Conservation (phyloP, 2,113 vertebrate genomes). For the Psittacula cyanocephala region DNA sequence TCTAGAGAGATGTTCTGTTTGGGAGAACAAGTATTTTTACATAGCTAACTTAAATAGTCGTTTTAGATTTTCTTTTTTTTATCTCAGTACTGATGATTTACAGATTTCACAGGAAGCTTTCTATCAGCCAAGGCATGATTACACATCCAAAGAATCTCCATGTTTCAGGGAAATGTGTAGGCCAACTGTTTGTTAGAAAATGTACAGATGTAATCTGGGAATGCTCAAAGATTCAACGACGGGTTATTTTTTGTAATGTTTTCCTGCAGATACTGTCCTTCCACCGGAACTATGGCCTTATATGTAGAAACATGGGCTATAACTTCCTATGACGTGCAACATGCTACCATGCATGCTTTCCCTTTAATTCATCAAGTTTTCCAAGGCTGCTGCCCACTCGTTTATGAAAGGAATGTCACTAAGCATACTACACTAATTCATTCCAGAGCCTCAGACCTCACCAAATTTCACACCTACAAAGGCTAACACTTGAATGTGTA, state of each 20-base stretch:
- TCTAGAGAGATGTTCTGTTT: neutral
- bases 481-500: neutral
- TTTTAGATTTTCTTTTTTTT: slow-evolving; percentile 31
- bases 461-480: slow-evolving; percentile 40
- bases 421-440: neutral
- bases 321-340: slow-evolving; percentile 53
- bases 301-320: slow-evolving; percentile 41
- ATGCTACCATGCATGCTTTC: neutral
- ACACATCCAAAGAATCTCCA: slow-evolving; percentile 52
- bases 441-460: slow-evolving; percentile 20
- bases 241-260: neutral
- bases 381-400: slow-evolving; percentile 2
- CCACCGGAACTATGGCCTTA: slow-evolving; percentile 70
- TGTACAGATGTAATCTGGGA: slow-evolving; percentile 71
- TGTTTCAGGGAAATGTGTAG: slow-evolving; percentile 54
- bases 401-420: slow-evolving; percentile 46
- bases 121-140: slow-evolving; percentile 67
- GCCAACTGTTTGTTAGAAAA: slow-evolving; percentile 65
- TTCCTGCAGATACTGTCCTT: neutral
- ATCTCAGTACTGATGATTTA: slow-evolving; percentile 68
- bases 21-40: neutral
- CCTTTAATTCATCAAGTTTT: slow-evolving; percentile 55
- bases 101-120: slow-evolving; percentile 68
- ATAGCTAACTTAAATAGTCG: slow-evolving; percentile 43
- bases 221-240: slow-evolving; percentile 10